A percentile compares a stretch with the other conserved stretches of the same genome.
Conservation (phyloP, 2,888 invertebrate species). For the Emmelina monodactyla region DNA sequence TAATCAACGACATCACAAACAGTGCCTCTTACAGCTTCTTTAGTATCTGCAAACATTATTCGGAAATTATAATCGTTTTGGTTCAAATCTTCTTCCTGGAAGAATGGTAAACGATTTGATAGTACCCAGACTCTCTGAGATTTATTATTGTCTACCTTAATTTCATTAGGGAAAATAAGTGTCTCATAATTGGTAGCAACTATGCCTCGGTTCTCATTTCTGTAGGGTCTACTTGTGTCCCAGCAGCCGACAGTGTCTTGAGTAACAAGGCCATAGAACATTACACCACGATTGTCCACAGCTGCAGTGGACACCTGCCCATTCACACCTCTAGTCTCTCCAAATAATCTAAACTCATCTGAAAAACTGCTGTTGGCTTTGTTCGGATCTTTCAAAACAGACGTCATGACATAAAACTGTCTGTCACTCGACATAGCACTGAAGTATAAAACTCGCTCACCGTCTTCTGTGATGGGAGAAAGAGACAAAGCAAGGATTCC, state of each 20-base stretch:
- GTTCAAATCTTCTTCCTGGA: constrained; percentile 71
- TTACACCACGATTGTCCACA: constrained; percentile 74
- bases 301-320: constrained; percentile 80
- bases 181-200: constrained; percentile 70
- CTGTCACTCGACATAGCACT: constrained; percentile 84
- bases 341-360: constrained; percentile 37
- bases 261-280: constrained; percentile 82
- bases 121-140: constrained; percentile 79
- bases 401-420: constrained; percentile 77
- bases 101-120: constrained; percentile 77
- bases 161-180: constrained; percentile 81
- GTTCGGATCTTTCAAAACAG: constrained; percentile 68
- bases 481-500: constrained; percentile 80
- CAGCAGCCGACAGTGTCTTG: constrained; percentile 81
- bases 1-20: constrained; percentile 79
- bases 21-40: constrained; percentile 70
- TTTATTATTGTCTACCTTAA: constrained; percentile 75
- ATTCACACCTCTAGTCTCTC: constrained; percentile 61
- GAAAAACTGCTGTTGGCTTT: constrained; percentile 35
- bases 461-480: constrained; percentile 56
- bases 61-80: constrained; percentile 75
- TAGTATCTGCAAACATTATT: constrained; percentile 71
- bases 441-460: constrained; percentile 75
- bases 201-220: constrained; percentile 66
- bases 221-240: constrained; percentile 77